A percentile compares a stretch with the other conserved stretches of the same genome.
phyloP scores from a whole-genome alignment of 2,888 invertebrate genomes.

The Polydrusus cervinus region DNA sequence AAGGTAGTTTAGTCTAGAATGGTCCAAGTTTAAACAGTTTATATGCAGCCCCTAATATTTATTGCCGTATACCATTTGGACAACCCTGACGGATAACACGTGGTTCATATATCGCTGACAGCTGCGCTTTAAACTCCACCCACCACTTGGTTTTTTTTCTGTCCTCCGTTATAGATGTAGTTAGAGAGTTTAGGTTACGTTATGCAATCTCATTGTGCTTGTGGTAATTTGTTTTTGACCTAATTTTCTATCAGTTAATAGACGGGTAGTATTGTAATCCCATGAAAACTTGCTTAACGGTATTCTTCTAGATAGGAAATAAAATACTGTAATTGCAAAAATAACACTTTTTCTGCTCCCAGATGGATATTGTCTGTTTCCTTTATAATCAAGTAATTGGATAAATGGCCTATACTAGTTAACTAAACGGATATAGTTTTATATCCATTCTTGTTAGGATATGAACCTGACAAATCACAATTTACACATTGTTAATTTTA shows the following conservation, averaged over 20 bases:
- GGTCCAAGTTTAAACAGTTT: slow-evolving; percentile 40
- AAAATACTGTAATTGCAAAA: too few species aligned
- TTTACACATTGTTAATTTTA: too few species aligned
- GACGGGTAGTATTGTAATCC: too few species aligned
- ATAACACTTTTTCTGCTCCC: too few species aligned
- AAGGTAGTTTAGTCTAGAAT: slow-evolving; percentile 51
- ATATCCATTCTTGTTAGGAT: too few species aligned
- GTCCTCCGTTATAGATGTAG: slow-evolving; percentile 54
- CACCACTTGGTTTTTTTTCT: slow-evolving; percentile 59
- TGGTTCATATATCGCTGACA: slow-evolving; percentile 66
- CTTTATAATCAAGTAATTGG: too few species aligned
- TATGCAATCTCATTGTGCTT: slow-evolving; percentile 19
- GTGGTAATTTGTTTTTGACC: background rate
- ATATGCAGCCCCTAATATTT: slow-evolving; percentile 42
- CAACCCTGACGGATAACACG: slow-evolving; percentile 64
- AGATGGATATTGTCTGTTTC: too few species aligned
- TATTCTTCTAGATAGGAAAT: too few species aligned
- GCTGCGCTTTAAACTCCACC: slow-evolving; percentile 63
- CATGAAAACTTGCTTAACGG: too few species aligned
- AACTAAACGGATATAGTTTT: too few species aligned
- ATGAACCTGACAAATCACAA: too few species aligned
- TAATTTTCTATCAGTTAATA: slow-evolving; percentile 1
- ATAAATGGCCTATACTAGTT: too few species aligned
- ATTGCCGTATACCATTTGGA: slow-evolving; percentile 56
- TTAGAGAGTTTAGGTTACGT: slow-evolving; percentile 13